phyloP scores from a whole-genome alignment of 2,797 vertebrate species.

The Peromyscus eremicus region DNA sequence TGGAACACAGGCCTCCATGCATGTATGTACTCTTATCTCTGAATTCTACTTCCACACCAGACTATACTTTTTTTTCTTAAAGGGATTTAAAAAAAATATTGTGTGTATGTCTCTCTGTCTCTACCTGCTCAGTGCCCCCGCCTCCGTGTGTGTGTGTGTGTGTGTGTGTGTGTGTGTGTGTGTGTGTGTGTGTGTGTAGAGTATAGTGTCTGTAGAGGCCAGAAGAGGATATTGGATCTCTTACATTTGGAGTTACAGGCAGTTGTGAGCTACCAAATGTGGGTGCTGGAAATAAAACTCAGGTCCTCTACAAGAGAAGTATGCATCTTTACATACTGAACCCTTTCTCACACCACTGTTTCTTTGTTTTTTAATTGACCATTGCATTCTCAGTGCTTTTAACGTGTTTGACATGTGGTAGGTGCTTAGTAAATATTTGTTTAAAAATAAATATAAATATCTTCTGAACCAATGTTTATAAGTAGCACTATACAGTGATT shows the following conservation, averaged over 20 bases:
- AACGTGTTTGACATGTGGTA: background rate
- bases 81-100: background rate
- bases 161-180: no score
- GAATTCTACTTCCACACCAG: background rate
- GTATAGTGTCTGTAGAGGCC: background rate
- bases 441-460: background rate
- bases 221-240: background rate
- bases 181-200: background rate
- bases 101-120: background rate
- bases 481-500: background rate
- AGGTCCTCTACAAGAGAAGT: background rate
- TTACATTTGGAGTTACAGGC: background rate
- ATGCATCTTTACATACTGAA: background rate
- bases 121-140: background rate
- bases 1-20: background rate
- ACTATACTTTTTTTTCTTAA: no score
- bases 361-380: background rate
- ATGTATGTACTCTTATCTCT: background rate
- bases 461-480: background rate
- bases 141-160: background rate
- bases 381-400: background rate
- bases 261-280: background rate
- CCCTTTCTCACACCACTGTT: no score
- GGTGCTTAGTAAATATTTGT: background rate
- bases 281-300: background rate